A percentile compares a stretch with the other conserved stretches of the same genome.
Conservation (phyloP, 2,797 vertebrate species). For the Macroramphosus scolopax region DNA sequence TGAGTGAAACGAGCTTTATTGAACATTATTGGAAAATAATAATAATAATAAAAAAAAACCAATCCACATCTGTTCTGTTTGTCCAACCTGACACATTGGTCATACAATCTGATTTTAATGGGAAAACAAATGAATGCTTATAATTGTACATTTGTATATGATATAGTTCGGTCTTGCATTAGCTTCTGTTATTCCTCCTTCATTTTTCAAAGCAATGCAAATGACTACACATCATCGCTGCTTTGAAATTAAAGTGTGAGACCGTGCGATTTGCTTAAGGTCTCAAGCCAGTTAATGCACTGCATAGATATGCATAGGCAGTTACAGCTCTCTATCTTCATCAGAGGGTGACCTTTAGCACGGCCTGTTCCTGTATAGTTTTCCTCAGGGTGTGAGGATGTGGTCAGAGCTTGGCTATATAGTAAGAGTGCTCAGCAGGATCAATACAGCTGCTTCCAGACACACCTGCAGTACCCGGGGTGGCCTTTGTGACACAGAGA, state of each 20-base stretch:
- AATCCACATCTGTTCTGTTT: no score
- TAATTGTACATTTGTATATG: no score
- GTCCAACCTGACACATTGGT: no score
- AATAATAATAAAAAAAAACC: no score
- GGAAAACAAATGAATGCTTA: no score
- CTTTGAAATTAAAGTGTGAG: slow-evolving; percentile 24
- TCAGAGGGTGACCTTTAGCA: slow-evolving; percentile 65
- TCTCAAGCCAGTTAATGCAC: slow-evolving; percentile 36
- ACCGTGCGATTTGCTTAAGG: slow-evolving; percentile 36
- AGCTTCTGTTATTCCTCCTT: no score
- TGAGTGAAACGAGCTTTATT: no score
- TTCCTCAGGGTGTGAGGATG: slow-evolving; percentile 62
- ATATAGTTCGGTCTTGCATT: no score
- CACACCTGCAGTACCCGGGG: slow-evolving; percentile 67
- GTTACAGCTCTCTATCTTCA: slow-evolving; percentile 40
- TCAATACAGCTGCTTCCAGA: slow-evolving; percentile 71
- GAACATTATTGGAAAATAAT: no score
- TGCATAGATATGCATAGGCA: slow-evolving; percentile 48
- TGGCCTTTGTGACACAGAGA: slow-evolving; percentile 74
- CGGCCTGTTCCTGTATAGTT: slow-evolving; percentile 53
- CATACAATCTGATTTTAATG: no score
- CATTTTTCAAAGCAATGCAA: slow-evolving; percentile 3
- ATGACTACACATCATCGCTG: slow-evolving; percentile 8
- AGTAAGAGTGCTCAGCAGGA: slow-evolving; percentile 63
- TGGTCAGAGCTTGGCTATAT: slow-evolving; percentile 60